These are phyloP conservation scores for Leuciscus waleckii DNA, from an alignment of 2,797 vertebrate species.

Conservation along the genomic window DNA sequence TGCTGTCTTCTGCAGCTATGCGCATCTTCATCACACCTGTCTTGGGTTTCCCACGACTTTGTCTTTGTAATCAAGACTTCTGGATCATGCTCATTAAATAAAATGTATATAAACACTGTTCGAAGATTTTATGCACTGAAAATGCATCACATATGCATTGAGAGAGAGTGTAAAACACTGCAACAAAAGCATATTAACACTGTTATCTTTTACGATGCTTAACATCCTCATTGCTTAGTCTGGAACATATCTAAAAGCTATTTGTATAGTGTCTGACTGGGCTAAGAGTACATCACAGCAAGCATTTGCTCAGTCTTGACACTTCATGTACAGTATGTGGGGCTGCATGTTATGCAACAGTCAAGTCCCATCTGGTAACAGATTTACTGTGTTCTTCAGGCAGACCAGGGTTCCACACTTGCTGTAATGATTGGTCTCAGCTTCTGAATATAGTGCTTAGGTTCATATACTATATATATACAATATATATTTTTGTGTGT, in stretches of 20 bases:
- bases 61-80: slow-evolving; percentile 24
- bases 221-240: neutral
- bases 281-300: neutral
- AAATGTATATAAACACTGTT: slow-evolving; percentile 21
- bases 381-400: slow-evolving; percentile 13
- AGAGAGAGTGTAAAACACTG: no score
- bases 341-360: slow-evolving; percentile 67
- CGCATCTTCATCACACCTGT: neutral
- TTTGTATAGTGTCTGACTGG: neutral
- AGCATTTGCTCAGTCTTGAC: slow-evolving; percentile 24
- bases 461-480: neutral
- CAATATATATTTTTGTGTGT: neutral
- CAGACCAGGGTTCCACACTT: neutral
- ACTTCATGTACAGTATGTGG: neutral
- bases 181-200: neutral
- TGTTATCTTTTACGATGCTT: neutral
- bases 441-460: neutral
- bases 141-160: neutral
- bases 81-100: slow-evolving; percentile 27
- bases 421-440: neutral
- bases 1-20: slow-evolving; percentile 18
- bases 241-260: neutral
- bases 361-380: slow-evolving; percentile 57
- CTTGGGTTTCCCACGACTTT: neutral
- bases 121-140: neutral